These are phyloP conservation scores for Diglossa brunneiventris DNA, from an alignment of 2,113 vertebrate genomes.

Conservation along the genomic window DNA sequence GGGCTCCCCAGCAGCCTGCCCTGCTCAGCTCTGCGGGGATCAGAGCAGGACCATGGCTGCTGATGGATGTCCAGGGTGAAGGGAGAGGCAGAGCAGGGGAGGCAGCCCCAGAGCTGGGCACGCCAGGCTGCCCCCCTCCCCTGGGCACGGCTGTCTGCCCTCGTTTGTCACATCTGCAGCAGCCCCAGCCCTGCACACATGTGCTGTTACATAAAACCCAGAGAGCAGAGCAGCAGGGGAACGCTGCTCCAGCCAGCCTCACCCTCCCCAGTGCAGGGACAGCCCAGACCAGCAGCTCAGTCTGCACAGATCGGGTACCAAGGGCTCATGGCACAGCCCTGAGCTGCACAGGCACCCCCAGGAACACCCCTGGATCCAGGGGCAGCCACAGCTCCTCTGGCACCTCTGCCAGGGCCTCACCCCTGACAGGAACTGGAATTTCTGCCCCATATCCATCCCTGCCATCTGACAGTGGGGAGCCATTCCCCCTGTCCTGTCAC, in stretches of 20 bases:
- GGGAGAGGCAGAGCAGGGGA: accelerated
- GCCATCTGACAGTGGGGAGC: background rate
- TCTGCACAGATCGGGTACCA: accelerated
- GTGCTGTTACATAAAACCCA: background rate
- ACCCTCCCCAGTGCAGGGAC: accelerated
- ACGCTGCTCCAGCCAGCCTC: background rate
- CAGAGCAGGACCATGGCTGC: background rate
- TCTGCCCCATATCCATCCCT: accelerated
- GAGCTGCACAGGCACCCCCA: background rate
- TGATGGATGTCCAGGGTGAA: background rate
- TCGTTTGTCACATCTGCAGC: background rate
- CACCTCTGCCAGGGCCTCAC: background rate
- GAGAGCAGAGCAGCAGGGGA: background rate
- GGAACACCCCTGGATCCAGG: background rate
- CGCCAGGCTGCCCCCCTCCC: background rate
- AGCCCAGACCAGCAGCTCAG: accelerated
- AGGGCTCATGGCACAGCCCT: background rate
- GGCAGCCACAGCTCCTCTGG: background rate
- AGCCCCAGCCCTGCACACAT: background rate
- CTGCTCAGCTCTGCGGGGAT: accelerated
- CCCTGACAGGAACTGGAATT: background rate
- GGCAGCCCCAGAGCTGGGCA: background rate
- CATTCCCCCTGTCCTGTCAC: background rate
- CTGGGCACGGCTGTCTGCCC: background rate
- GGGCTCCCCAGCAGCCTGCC: background rate